Percentiles rank a stretch among this genome's conserved stretches.
These are phyloP conservation scores for Lepeophtheirus nordmannii DNA, from an alignment of 2,888 invertebrate species.

Conservation along the genomic window DNA sequence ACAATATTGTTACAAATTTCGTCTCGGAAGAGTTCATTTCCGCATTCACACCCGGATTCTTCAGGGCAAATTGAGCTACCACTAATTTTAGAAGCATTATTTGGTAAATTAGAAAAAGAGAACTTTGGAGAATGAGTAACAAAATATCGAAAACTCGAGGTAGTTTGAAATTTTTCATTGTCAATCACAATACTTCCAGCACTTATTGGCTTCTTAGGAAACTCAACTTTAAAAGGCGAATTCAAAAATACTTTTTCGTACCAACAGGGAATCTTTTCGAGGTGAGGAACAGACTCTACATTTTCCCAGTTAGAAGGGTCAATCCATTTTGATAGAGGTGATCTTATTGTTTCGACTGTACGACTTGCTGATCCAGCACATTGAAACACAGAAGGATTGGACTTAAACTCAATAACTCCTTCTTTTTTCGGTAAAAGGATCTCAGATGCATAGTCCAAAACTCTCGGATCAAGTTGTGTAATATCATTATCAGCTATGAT, in stretches of 20 bases:
- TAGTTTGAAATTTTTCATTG: neutral
- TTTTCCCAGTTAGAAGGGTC: neutral
- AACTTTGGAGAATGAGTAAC: neutral
- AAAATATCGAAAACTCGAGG: neutral
- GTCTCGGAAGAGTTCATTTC: neutral
- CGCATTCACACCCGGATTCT: neutral
- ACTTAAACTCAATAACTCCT: neutral
- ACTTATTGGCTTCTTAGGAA: neutral
- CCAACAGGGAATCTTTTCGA: conserved; percentile 1
- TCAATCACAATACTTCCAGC: neutral
- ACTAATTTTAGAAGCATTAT: neutral
- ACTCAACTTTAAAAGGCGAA: neutral
- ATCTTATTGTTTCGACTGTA: neutral
- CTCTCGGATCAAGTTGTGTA: neutral
- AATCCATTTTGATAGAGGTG: neutral
- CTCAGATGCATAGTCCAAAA: neutral
- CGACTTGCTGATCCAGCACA: neutral
- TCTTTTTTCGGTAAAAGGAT: neutral
- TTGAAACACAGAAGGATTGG: neutral
- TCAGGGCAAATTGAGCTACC: neutral
- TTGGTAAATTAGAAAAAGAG: neutral
- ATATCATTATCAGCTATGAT: neutral
- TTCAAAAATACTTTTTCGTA: neutral
- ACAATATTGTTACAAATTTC: neutral
- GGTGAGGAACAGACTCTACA: neutral